Evolutionary conservation across 2,888 invertebrate genomes (phyloP), one percentile per base, ranked within the genome.

Genomic region (Petrolisthes manimaculis): DNA sequence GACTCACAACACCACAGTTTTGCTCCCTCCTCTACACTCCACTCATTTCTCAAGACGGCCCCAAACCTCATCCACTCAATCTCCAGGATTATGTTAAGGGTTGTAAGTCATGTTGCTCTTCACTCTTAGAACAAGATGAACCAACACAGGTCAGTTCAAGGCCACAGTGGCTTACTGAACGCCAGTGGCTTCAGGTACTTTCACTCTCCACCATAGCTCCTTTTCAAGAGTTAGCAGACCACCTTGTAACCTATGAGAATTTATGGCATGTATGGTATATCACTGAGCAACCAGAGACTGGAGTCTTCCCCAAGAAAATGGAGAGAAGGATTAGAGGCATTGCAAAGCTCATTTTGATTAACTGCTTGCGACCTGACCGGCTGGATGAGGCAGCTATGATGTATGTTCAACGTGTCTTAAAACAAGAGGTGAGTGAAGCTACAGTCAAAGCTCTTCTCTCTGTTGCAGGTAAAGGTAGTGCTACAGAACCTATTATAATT

Each of bases 241-340:
- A 89, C 69, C 75, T 90, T 21, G 75, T 83, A 0, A 78, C 86
- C 3, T 67, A 89, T 61, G 71, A 88, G 37, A 75, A 80, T 21
- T 67, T 88, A 24, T 90, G 90, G 90, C 79, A 79, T 61, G 89
- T 89, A 18, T 90, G 90, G 90, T 90, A 88, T 71, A 77, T 86
- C 56, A 89, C 88, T 21, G 90, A 90, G 53, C 89, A 90, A 53
- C 88, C 88, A 5, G 90, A 90, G 78, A 81, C 89, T n/a, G 79
- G 83, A 21, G 21, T 79, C 5, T 61, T 90, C 6, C 90, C 90
- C 8, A 87, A 88, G 67, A 74, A 83, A 21, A 83, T 88, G 82
- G 89, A 90, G 4, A 89, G 85, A 53, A 89, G 84, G 18, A 88
- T 90, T 18, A 61, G 84, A n/a, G 89, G 89, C 0, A 79, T 90